phyloP scores from a whole-genome alignment of 2,113 vertebrate genomes.

The Bolborhynchus lineola region DNA sequence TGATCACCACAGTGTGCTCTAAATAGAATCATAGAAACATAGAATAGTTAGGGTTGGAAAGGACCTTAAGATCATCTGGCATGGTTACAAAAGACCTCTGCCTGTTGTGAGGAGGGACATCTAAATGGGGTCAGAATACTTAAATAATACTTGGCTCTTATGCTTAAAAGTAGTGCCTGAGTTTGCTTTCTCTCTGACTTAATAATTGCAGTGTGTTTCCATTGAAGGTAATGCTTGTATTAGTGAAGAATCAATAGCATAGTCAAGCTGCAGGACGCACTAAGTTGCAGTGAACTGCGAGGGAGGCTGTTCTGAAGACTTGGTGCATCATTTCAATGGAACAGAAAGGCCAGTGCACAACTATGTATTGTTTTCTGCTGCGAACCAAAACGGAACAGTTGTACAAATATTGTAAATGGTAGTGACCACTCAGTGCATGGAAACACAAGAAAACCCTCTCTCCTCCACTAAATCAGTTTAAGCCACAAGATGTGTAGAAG shows the following conservation, averaged over 20 bases:
- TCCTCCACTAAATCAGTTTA: background rate
- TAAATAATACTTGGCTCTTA: background rate
- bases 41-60: too few species aligned
- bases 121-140: background rate
- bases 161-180: background rate
- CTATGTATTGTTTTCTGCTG: background rate
- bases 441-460: background rate
- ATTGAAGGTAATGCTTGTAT: background rate
- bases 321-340: accelerated
- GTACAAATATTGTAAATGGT: background rate
- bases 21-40: too few species aligned
- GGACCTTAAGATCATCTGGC: too few species aligned
- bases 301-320: background rate
- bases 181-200: background rate
- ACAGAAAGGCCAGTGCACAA: background rate
- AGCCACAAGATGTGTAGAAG: background rate
- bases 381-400: background rate
- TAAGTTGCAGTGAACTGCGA: background rate
- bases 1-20: too few species aligned
- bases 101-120: background rate
- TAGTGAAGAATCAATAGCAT: background rate
- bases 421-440: background rate
- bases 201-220: background rate
- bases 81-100: background rate
- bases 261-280: background rate